Conservation (phyloP, 1,140 invertebrate species). For the Aphidius ervi region DNA sequence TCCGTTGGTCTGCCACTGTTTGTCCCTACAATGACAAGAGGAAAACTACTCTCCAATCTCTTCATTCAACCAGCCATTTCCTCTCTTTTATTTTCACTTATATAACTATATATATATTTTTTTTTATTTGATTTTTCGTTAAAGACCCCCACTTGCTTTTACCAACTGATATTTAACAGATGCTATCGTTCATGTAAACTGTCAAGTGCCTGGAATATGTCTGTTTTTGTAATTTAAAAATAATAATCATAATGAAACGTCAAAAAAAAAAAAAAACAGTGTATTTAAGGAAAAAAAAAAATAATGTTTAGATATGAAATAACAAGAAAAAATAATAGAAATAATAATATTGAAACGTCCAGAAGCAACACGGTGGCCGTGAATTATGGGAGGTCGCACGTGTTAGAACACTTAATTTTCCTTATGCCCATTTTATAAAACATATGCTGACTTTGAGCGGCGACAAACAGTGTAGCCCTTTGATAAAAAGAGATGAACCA, state of each 20-base stretch:
- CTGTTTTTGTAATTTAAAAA: no score
- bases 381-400: neutral
- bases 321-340: no score
- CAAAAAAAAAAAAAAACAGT: no score
- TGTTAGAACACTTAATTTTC: constrained; percentile 6
- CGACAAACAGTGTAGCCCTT: constrained; percentile 32
- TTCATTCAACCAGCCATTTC: neutral
- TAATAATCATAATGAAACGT: no score
- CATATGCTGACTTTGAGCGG: no score
- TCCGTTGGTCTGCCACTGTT: constrained; percentile 24
- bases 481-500: constrained; percentile 40
- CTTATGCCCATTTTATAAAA: neutral
- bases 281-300: no score
- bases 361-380: no score
- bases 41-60: constrained; percentile 16
- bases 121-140: no score
- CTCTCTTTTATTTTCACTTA: neutral
- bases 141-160: neutral
- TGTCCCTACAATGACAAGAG: constrained; percentile 19
- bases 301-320: no score
- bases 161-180: neutral
- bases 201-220: neutral
- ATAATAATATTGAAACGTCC: no score
- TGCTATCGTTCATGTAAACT: neutral
- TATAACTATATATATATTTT: no score